Evolutionary conservation across 1,140 invertebrate genomes (phyloP), one percentile per base, ranked within the genome.

Genomic region (Zaprionus tsacasi): DNA sequence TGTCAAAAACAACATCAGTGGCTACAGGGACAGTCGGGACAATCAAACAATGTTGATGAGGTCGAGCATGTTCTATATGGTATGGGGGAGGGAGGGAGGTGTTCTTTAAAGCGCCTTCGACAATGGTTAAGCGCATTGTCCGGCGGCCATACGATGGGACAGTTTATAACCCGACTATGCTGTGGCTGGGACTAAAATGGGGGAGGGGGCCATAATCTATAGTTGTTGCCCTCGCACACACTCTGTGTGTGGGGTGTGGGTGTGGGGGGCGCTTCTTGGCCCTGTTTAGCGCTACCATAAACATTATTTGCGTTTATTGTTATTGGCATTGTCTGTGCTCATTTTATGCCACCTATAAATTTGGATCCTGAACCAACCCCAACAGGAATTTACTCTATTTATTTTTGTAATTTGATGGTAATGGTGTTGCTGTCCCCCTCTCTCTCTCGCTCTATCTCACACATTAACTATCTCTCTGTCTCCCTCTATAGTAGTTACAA

Each of bases 241-340:
- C 35, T 17, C 13, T 40, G 60, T 48, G 21, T 59, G 36, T 65
- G 36, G 15, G n/a, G 36, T n/a, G 45, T 17, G 52, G 12, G 5
- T 13, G 21, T 17, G 58, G 40, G 35, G 35, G 25, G 8, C 57
- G 63, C 33, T 52, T 40, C 30, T 35, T 76, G 71, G 76, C 45
- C 80, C 80, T 71, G 69, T 88, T 87, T 87, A 87, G 82, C 83
- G 63, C 78, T 73, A 73, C 78, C 83, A 87, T 87, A 88, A 87
- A 87, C 83, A 83, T 87, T 87, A 87, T 87, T 87, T 87, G 79
- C 79, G 82, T 87, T 87, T 87, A 87, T 87, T 87, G 82, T 88
- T 87, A 88, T 82, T 87, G 83, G 83, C 82, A 87, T 82, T 88
- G 83, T 82, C 82, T 88, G 83, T 78, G 78, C 70, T 50, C 70